Evolutionary conservation across 2,797 vertebrate genomes (phyloP), one percentile per base, ranked within the genome.

Genomic region (Onychomys arenicola): DNA sequence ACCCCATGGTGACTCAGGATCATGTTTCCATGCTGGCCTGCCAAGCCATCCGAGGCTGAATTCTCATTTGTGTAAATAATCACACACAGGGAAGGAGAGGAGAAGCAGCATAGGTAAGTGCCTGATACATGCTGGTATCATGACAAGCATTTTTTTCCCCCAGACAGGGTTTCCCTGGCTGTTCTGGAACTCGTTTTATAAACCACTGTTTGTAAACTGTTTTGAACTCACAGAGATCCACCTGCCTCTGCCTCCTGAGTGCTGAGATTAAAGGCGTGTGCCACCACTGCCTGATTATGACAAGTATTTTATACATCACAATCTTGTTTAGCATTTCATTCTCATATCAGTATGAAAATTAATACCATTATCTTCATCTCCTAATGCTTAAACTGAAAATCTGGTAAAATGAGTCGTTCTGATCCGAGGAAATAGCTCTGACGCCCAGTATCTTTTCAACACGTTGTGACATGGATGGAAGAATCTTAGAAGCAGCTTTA

Each of bases 311-410:
- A n/a, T 46, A 67, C 27, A 14, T 11, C n/a, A 13, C 69, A 71
- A 81, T 40, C 10, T 76, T 34, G 71, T 49, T 83, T 80, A 65
- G 59, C 43, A 37, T 59, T 71, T 91, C 29, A 85, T 77, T 89
- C 52, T 92, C 37, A 75, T 1, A 80, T 69, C n/a, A 76, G 6
- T 92, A 14, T 63, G 34, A 90, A 73, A 71, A 84, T 65, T 23
- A 92, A 57, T 37, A 52, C 27, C 43, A 32, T 75, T 19, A 57
- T 14, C 10, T 43, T 81, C 19, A 85, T 59, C 90, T 89, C 17
- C 52, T 86, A n/a, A 89, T 49, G 7, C 75, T 43, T 52, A 71
- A 95, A 32, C 52, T 34, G 21, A 78, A 94, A 93, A 82, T 89
- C 5, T 75, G 25, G 25, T 86, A 87, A 27, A 67, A 37, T 37